A percentile compares a stretch with the other conserved stretches of the same genome.
These are phyloP conservation scores for Drosophila takahashii DNA, from an alignment of 1,140 invertebrate species.

Conservation along the genomic window DNA sequence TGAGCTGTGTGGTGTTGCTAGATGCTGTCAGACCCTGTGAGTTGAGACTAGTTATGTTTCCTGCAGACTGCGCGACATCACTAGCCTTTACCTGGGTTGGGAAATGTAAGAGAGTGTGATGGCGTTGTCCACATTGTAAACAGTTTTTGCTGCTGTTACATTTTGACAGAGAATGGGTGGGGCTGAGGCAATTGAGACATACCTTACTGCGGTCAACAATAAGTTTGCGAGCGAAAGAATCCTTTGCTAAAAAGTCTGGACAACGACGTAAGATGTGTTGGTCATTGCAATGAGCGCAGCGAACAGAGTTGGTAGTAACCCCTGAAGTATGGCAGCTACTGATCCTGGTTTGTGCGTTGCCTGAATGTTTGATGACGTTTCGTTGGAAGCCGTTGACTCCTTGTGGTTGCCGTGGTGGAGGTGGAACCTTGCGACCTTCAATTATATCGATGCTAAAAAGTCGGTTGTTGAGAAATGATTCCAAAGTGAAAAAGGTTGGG, in stretches of 20 bases:
- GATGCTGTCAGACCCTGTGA: not conserved
- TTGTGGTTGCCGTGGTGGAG: not conserved
- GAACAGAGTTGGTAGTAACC: too few relatives aligned
- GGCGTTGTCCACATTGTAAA: slow-evolving; percentile 2
- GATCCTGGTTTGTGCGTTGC: not conserved
- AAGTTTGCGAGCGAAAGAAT: too few relatives aligned
- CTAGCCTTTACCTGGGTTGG: not conserved
- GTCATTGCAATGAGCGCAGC: too few relatives aligned
- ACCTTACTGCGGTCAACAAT: too few relatives aligned
- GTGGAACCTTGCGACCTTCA: not conserved
- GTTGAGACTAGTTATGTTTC: too few relatives aligned
- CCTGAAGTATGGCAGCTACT: too few relatives aligned
- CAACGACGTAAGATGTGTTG: too few relatives aligned
- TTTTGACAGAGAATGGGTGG: not conserved
- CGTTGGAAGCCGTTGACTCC: not conserved
- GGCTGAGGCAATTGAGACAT: too few relatives aligned
- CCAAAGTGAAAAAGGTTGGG: not conserved
- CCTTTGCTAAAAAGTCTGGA: too few relatives aligned
- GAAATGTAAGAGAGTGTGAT: not conserved
- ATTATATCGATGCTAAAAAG: not conserved
- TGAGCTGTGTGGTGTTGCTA: not conserved
- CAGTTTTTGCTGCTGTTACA: slow-evolving; percentile 1
- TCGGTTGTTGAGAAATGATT: not conserved
- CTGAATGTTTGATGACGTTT: too few relatives aligned
- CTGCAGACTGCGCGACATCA: not conserved